Base-by-base conservation (phyloP, 2,113 vertebrate genomes). In the Climacteris rufus region DNA sequence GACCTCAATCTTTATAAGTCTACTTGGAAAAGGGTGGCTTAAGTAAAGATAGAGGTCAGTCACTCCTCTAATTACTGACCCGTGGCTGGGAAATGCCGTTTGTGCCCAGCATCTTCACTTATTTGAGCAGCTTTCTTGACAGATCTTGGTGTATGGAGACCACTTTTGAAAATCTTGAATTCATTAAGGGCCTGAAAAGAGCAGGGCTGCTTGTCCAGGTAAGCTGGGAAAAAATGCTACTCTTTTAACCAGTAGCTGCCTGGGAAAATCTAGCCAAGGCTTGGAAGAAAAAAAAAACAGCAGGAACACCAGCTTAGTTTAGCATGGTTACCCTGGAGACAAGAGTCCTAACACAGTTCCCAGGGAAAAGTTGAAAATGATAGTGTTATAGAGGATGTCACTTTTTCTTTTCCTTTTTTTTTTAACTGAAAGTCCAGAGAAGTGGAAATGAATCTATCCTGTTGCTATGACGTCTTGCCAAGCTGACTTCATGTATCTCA, bases 201-300 rank as follows among this genome's bases (percentile, higher is more conserved):
- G 50, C 25, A 50, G 19, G n/a, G 52, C 49, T 93, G 47, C 60
- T 89, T 90, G 35, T 92, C 47, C 72, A 66, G 91, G 45, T 81
- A 83, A 87, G 52, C 54, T 63, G 40, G 53, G 5, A 89, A 83
- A 87, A 91, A 87, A 40, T 16, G 66, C 57, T 93, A 22, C 79
- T 49, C 72, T 93, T 90, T 69, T 42, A 90, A 77, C 70, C 57
- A 77, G 85, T 71, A 93, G 53, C 90, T 95, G 75, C 85, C 83
- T 77, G 40, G 50, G 75, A 88, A 60, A 90, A 87, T 60, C 37
- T 66, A 90, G 65, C 60, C 92, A 89, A 95, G 66, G 11, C 49
- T 77, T n/a, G 57, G 42, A 37, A 45, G 45, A 78, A 84, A 63
- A 19, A 8, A 78, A 49, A 75, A 78, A 78, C 76, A 52, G 18